These are phyloP conservation scores for Frankliniella intonsa DNA, from an alignment of 2,888 invertebrate genomes.

Conservation along the genomic window DNA sequence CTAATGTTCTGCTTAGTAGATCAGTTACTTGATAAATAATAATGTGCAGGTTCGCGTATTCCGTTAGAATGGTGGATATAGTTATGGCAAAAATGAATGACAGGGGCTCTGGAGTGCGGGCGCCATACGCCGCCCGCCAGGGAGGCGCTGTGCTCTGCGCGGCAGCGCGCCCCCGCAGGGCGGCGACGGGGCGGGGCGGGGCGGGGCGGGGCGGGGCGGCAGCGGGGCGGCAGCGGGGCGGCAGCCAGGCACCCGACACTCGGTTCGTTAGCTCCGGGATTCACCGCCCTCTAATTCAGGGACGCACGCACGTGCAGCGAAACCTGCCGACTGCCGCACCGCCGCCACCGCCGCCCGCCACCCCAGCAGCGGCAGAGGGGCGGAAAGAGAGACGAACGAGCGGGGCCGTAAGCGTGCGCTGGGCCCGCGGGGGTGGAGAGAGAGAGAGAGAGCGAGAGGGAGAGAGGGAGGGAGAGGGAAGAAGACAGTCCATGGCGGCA, in stretches of 20 bases:
- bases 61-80: too few relatives aligned
- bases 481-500: neutral
- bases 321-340: neutral
- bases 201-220: neutral
- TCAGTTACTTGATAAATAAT: too few relatives aligned
- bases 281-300: constrained; percentile 13
- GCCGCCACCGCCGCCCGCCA: neutral
- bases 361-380: neutral
- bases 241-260: constrained; percentile 12
- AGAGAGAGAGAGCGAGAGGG: neutral
- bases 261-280: constrained; percentile 25
- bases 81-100: too few relatives aligned
- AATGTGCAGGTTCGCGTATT: too few relatives aligned
- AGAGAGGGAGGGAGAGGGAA: neutral
- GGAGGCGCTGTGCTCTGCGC: too few relatives aligned
- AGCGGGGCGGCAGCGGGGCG: neutral
- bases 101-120: too few relatives aligned
- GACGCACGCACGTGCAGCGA: constrained; percentile 6
- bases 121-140: too few relatives aligned
- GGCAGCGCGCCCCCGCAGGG: neutral
- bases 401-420: too few relatives aligned
- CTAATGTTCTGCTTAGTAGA: too few relatives aligned
- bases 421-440: neutral
- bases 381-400: neutral
- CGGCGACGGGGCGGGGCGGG: neutral